Percentiles rank a stretch among this genome's conserved stretches.
Evolutionary conservation across 2,888 invertebrate genomes (phyloP).

Genomic region (Dicycla oo): DNA sequence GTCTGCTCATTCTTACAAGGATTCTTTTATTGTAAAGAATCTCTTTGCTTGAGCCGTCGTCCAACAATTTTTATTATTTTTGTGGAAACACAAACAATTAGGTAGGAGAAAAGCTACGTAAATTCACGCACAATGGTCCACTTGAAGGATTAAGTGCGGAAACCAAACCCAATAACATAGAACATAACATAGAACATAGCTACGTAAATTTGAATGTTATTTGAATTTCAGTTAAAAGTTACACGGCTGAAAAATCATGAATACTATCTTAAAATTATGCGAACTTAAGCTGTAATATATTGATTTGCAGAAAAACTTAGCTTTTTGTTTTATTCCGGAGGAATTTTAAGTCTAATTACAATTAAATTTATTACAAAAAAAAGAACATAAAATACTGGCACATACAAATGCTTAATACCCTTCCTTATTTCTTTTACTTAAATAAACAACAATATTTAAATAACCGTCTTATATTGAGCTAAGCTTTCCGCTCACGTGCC

Average conservation of each 20-base stretch:
- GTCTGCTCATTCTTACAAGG: conserved; percentile 16
- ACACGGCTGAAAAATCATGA: not conserved
- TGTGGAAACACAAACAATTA: too few species aligned
- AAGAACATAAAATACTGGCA: not conserved
- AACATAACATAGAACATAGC: too few species aligned
- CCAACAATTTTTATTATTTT: not conserved
- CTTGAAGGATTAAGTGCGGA: too few species aligned
- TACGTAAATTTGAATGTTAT: too few species aligned
- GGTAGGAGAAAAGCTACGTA: too few species aligned
- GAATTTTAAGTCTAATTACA: not conserved
- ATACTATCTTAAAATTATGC: not conserved
- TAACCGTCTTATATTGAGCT: conserved; percentile 42
- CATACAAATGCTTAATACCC: not conserved
- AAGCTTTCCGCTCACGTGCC: conserved; percentile 65
- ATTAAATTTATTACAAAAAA: not conserved
- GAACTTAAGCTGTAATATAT: not conserved
- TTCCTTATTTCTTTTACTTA: too few species aligned
- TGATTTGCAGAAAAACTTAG: not conserved
- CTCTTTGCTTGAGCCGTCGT: not conserved
- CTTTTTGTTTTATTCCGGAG: not conserved
- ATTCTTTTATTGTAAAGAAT: conserved; percentile 31
- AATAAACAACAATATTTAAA: conserved; percentile 19
- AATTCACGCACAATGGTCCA: too few species aligned
- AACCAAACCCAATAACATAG: too few species aligned
- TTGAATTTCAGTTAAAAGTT: not conserved